Evolutionary conservation across 2,113 vertebrate species (phyloP).

Genomic region (Okapia johnstoni): DNA sequence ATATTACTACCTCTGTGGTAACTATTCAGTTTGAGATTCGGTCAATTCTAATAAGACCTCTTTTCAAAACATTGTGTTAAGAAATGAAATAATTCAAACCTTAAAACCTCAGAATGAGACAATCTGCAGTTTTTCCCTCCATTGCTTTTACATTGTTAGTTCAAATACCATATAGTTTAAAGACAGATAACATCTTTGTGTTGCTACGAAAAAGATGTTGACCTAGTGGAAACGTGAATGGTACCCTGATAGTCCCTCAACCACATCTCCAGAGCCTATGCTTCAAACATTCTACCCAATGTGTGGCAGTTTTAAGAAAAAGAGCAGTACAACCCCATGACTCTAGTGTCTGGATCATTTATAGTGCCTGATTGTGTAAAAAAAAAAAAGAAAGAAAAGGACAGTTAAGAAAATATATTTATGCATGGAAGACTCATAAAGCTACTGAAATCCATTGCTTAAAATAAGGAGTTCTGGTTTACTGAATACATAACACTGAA

Average conservation of each 20-base stretch:
- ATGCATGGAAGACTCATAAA: background rate
- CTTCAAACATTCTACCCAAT: background rate
- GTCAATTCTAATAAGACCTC: background rate
- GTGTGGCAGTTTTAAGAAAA: background rate
- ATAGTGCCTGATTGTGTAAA: background rate
- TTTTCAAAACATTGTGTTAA: background rate
- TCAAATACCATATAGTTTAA: background rate
- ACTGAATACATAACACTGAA: background rate
- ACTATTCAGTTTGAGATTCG: background rate
- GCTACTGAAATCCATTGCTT: background rate
- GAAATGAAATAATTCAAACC: background rate
- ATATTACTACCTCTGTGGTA: background rate
- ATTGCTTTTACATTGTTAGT: background rate
- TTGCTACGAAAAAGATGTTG: background rate
- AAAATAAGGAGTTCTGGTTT: background rate
- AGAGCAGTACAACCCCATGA: background rate
- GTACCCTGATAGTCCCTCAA: fast-evolving
- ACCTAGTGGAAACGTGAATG: background rate
- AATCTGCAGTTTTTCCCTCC: background rate
- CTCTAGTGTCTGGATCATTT: background rate
- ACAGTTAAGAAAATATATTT: background rate
- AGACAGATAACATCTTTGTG: background rate
- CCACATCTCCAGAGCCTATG: background rate
- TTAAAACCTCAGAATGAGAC: background rate
- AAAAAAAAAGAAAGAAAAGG: background rate